Conservation (phyloP, 2,113 vertebrate species). For the Pygoscelis antarcticus region DNA sequence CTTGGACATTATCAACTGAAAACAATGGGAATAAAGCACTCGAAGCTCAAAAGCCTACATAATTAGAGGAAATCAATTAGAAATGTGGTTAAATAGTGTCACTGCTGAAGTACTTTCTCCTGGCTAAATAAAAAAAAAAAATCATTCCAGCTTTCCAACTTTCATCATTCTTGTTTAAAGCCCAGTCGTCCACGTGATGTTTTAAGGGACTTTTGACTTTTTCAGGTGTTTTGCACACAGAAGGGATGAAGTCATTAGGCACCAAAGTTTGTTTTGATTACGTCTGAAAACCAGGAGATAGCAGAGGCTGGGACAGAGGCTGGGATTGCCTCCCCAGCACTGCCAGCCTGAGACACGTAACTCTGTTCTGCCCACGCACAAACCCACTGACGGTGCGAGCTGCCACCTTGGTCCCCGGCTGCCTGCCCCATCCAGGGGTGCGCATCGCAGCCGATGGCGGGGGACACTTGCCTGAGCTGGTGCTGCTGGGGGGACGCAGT, state of each 20-base stretch:
- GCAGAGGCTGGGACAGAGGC: not conserved
- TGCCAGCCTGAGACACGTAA: not conserved
- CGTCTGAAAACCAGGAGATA: not conserved
- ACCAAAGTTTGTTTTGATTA: not conserved
- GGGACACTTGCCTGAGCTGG: not conserved
- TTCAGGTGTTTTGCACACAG: not conserved
- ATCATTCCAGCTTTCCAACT: not conserved
- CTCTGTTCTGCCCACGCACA: not conserved
- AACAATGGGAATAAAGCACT: slow-evolving; percentile 74
- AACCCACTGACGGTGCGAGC: rapidly evolving
- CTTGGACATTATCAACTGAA: slow-evolving; percentile 72
- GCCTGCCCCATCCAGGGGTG: not conserved
- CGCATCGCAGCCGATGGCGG: rapidly evolving
- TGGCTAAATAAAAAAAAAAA: not conserved
- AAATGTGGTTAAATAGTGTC: slow-evolving; percentile 51
- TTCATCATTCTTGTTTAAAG: not conserved
- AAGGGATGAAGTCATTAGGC: not conserved
- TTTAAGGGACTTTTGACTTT: not conserved
- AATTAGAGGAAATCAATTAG: slow-evolving; percentile 78
- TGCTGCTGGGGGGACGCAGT: not conserved
- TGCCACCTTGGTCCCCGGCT: rapidly evolving
- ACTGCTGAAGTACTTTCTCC: slow-evolving; percentile 9
- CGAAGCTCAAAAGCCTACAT: slow-evolving; percentile 68
- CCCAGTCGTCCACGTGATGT: not conserved
- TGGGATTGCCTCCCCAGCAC: not conserved